Percentiles rank a stretch among this genome's conserved stretches.
phyloP scores from a whole-genome alignment of 2,797 vertebrate genomes.

The Coregonus sp. region DNA sequence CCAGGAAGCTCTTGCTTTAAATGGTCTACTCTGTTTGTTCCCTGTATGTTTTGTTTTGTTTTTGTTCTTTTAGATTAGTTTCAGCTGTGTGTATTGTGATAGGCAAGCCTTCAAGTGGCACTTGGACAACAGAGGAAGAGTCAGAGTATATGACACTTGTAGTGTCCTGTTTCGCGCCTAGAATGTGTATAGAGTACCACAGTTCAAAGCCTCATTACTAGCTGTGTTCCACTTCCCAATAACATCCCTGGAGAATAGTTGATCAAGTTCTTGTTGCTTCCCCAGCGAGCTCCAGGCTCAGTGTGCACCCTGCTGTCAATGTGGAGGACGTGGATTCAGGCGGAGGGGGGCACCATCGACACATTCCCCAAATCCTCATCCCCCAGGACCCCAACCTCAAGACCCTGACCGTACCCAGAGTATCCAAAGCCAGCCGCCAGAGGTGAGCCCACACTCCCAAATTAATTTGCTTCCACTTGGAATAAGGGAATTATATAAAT shows the following conservation, averaged over 20 bases:
- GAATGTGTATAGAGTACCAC: neutral
- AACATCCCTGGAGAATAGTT: neutral
- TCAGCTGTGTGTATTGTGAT: neutral
- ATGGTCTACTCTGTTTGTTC: neutral
- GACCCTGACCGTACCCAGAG: conserved; percentile 79
- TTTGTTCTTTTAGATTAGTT: neutral
- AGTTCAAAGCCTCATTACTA: neutral
- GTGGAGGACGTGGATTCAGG: conserved; percentile 80
- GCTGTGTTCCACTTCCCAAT: neutral
- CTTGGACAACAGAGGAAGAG: neutral
- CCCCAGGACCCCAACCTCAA: conserved; percentile 63
- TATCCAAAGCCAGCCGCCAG: conserved; percentile 58
- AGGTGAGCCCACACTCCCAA: conserved; percentile 76
- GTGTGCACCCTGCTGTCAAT: conserved; percentile 76
- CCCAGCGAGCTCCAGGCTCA: conserved; percentile 68
- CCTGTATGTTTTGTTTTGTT: neutral
- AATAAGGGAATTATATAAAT: too few relatives aligned
- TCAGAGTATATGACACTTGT: neutral
- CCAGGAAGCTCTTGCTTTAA: neutral
- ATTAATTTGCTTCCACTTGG: neutral
- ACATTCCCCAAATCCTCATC: conserved; percentile 49
- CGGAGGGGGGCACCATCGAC: conserved; percentile 37
- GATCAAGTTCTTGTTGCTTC: conserved; percentile 11
- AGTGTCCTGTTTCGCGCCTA: neutral
- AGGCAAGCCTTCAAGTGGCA: conserved; percentile 3